A percentile compares a stretch with the other conserved stretches of the same genome.
Conservation (phyloP, 2,888 invertebrate genomes). For the Drosophila paracracens region DNA sequence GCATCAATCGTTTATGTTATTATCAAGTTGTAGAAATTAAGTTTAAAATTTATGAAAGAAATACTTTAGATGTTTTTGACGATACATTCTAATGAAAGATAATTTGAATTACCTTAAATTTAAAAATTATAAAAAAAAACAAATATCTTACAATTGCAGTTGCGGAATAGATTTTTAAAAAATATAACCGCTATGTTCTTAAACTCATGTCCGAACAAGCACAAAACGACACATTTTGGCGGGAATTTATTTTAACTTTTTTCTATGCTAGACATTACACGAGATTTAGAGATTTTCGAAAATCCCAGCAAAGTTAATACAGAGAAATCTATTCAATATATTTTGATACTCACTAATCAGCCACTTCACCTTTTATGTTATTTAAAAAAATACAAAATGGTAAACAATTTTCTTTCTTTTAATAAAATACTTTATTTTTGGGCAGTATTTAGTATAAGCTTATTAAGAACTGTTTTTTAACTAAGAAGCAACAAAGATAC, state of each 20-base stretch:
- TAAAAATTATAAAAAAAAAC: neutral
- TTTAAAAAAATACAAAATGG: conserved; percentile 8
- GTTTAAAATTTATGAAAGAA: neutral
- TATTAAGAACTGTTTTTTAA: conserved; percentile 1
- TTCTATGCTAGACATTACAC: neutral
- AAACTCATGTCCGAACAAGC: neutral
- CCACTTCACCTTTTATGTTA: neutral
- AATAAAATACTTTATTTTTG: conserved; percentile 39
- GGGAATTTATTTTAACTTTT: neutral
- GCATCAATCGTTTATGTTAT: neutral
- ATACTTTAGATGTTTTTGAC: neutral
- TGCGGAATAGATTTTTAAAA: neutral
- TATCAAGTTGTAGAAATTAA: neutral
- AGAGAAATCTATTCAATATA: neutral
- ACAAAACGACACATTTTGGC: neutral
- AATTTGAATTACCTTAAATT: no score
- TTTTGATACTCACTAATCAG: conserved; percentile 1
- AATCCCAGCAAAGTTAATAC: neutral
- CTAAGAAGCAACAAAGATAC: conserved; percentile 3
- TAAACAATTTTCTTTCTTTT: conserved; percentile 4
- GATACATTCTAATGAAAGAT: neutral
- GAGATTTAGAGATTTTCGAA: neutral
- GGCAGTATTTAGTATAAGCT: conserved; percentile 2
- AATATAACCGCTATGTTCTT: neutral
- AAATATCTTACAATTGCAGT: neutral